A percentile compares a stretch with the other conserved stretches of the same genome.
phyloP scores from a whole-genome alignment of 2,113 vertebrate species.

The Labrus mixtus region DNA sequence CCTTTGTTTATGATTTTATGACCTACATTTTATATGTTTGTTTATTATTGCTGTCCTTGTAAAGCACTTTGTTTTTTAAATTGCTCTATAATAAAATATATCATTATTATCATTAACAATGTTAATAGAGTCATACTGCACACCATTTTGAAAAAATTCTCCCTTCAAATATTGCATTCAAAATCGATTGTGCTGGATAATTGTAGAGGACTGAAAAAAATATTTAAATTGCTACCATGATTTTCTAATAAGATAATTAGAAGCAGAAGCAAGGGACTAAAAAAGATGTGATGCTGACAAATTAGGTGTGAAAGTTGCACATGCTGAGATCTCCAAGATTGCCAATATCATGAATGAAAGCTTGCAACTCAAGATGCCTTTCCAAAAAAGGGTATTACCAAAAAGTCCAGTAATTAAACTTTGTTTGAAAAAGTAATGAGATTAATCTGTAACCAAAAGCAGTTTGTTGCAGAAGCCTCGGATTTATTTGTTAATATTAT shows the following conservation, averaged over 20 bases:
- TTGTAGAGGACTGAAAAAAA: not conserved
- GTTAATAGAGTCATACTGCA: not conserved
- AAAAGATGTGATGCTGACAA: not conserved
- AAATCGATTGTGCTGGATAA: not conserved
- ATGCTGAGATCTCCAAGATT: not conserved
- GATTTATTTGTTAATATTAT: constrained; percentile 38
- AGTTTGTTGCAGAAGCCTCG: constrained; percentile 7
- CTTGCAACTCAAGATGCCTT: no score
- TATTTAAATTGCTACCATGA: not conserved
- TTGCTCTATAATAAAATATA: no score
- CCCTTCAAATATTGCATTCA: not conserved
- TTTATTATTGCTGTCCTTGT: no score
- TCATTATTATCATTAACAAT: no score
- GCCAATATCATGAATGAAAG: no score
- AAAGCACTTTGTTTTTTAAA: no score
- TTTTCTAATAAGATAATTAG: not conserved
- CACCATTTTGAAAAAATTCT: not conserved
- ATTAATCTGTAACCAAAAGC: constrained; percentile 23
- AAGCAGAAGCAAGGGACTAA: not conserved
- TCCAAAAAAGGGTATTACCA: not conserved
- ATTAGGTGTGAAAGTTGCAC: not conserved
- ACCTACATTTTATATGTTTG: no score
- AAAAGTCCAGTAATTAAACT: not conserved
- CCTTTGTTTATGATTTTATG: no score
- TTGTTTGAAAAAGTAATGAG: not conserved